A percentile compares a stretch with the other conserved stretches of the same genome.
Conservation (phyloP, 2,888 invertebrate genomes). For the Diaperis boleti region DNA sequence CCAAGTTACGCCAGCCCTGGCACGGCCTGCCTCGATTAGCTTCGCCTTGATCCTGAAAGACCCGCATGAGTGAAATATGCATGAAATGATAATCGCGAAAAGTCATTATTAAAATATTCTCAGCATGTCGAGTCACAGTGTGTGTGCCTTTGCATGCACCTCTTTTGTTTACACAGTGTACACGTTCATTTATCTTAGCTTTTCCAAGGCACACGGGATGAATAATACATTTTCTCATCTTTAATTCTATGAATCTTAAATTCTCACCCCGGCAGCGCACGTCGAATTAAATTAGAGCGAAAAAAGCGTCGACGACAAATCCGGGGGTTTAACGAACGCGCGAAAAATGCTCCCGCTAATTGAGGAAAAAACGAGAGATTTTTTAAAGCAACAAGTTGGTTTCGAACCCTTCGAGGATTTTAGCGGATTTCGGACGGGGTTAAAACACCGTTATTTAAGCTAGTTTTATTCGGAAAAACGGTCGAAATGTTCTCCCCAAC, state of each 20-base stretch:
- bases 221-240: conserved; percentile 66
- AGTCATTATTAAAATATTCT: conserved; percentile 42
- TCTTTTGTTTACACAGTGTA: conserved; percentile 58
- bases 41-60: conserved; percentile 26
- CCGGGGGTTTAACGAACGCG: conserved; percentile 24
- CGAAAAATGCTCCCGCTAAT: conserved; percentile 32
- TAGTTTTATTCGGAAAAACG: conserved; percentile 5
- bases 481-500: conserved; percentile 37
- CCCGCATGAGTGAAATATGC: conserved; percentile 32
- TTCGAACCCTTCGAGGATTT: conserved; percentile 14
- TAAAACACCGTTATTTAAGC: conserved; percentile 7
- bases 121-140: conserved; percentile 35
- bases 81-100: conserved; percentile 38
- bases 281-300: conserved; percentile 1
- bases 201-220: conserved; percentile 62
- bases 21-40: conserved; percentile 25
- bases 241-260: conserved; percentile 67
- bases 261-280: conserved; percentile 44
- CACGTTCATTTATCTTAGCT: conserved; percentile 64
- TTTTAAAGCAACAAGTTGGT: conserved; percentile 26
- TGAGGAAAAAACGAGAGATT: conserved; percentile 22
- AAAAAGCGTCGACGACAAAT: conserved; percentile 16
- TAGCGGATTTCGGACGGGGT: conserved; percentile 11
- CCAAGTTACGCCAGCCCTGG: neutral
- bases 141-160: conserved; percentile 43